Conservation (phyloP, 2,888 invertebrate species). For the Latrodectus elegans region DNA sequence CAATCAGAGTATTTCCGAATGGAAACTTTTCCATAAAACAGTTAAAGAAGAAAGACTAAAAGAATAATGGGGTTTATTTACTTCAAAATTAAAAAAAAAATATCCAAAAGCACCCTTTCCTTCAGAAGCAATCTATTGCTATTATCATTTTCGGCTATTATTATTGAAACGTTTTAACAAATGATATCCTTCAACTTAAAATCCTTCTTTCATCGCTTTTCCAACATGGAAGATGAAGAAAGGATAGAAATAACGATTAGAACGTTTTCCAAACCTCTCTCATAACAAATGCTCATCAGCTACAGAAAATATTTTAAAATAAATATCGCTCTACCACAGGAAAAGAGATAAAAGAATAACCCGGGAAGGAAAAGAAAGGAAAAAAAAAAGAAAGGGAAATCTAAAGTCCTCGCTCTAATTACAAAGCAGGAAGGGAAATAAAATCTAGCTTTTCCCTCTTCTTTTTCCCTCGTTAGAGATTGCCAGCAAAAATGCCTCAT, state of each 20-base stretch:
- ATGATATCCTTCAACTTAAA: no score
- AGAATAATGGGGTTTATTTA: neutral
- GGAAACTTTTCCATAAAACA: no score
- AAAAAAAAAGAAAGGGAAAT: slow-evolving; percentile 1
- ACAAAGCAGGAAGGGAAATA: slow-evolving; percentile 23
- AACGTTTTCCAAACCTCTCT: slow-evolving; percentile 13
- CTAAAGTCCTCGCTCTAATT: slow-evolving; percentile 34
- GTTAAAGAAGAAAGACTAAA: neutral
- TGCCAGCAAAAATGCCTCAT: slow-evolving; percentile 32
- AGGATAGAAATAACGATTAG: slow-evolving; percentile 7
- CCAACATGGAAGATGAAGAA: neutral
- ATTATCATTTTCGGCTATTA: neutral
- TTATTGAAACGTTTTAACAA: neutral
- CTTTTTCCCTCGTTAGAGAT: slow-evolving; percentile 48
- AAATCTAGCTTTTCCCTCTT: slow-evolving; percentile 21
- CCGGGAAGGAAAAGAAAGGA: no score
- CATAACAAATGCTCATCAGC: slow-evolving; percentile 16
- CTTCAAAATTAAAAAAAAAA: neutral
- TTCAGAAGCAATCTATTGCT: neutral
- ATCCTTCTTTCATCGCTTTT: no score
- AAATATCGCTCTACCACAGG: slow-evolving; percentile 15
- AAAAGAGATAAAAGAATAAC: no score
- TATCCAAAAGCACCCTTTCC: neutral
- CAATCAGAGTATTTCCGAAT: no score
- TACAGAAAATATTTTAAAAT: slow-evolving; percentile 25